These are phyloP conservation scores for Tryphoninae sp. DNA, from an alignment of 2,888 invertebrate genomes.

Conservation along the genomic window DNA sequence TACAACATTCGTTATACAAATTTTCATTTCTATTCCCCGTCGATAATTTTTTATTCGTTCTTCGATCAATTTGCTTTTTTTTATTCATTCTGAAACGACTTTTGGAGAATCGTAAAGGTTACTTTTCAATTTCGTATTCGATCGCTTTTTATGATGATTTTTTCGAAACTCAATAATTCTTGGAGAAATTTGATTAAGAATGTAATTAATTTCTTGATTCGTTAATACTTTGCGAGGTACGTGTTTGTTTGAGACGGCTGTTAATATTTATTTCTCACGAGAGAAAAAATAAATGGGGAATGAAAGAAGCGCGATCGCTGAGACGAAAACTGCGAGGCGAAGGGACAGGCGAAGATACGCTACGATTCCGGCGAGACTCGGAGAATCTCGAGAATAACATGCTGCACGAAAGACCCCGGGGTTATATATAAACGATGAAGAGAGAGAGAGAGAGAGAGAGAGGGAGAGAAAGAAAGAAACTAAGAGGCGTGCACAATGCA, in stretches of 20 bases:
- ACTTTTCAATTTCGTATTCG: too few species aligned
- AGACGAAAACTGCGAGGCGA: background rate
- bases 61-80: background rate
- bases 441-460: slow-evolving; percentile 32
- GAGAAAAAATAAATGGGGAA: background rate
- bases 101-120: too few species aligned
- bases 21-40: too few species aligned
- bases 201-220: too few species aligned
- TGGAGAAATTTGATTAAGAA: too few species aligned
- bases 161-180: too few species aligned
- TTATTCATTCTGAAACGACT: too few species aligned
- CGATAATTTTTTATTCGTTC: background rate
- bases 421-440: background rate
- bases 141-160: too few species aligned
- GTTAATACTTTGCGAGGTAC: too few species aligned
- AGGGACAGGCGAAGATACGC: slow-evolving; percentile 28
- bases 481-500: slow-evolving; percentile 65
- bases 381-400: slow-evolving; percentile 29
- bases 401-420: slow-evolving; percentile 18
- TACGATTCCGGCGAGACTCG: slow-evolving; percentile 43
- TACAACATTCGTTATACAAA: background rate
- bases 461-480: slow-evolving; percentile 27
- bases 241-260: too few species aligned
- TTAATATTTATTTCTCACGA: background rate
- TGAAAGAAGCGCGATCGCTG: background rate